phyloP scores from a whole-genome alignment of 2,888 invertebrate species.

The Mechanitis messenoides region DNA sequence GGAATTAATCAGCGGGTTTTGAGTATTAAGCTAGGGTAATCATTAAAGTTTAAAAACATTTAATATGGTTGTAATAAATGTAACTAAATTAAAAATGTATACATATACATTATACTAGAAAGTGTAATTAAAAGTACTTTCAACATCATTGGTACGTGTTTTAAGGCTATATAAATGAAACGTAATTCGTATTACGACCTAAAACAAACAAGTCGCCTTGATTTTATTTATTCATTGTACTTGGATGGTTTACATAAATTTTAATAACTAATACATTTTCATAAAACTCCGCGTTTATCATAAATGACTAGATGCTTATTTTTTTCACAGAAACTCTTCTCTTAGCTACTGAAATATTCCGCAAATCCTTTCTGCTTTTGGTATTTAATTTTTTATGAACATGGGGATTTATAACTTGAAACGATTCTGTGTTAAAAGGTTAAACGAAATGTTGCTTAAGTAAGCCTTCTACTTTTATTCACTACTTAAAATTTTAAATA shows the following conservation, averaged over 20 bases:
- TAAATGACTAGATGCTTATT: slow-evolving; percentile 14
- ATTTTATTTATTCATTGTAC: background rate
- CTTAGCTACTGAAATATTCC: slow-evolving; percentile 21
- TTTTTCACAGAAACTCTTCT: slow-evolving; percentile 17
- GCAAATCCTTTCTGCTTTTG: slow-evolving; percentile 20
- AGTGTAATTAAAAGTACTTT: background rate
- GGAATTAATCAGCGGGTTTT: slow-evolving; percentile 41
- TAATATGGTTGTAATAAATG: slow-evolving; percentile 5
- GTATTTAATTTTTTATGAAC: slow-evolving; percentile 25
- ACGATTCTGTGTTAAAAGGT: slow-evolving; percentile 19
- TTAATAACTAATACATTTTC: slow-evolving; percentile 3
- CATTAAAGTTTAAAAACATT: slow-evolving; percentile 23
- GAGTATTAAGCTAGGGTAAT: slow-evolving; percentile 26
- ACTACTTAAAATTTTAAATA: background rate
- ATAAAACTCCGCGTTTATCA: slow-evolving; percentile 7
- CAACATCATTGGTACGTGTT: too few relatives aligned
- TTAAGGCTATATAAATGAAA: background rate
- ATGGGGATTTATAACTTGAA: slow-evolving; percentile 20
- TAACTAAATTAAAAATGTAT: background rate
- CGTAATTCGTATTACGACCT: background rate
- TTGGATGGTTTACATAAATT: slow-evolving; percentile 6
- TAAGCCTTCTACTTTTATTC: slow-evolving; percentile 4
- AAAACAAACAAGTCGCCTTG: background rate
- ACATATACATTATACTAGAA: background rate
- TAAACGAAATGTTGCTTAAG: slow-evolving; percentile 17